These are phyloP conservation scores for Athalia cordata DNA, from an alignment of 2,888 invertebrate species.

Conservation along the genomic window DNA sequence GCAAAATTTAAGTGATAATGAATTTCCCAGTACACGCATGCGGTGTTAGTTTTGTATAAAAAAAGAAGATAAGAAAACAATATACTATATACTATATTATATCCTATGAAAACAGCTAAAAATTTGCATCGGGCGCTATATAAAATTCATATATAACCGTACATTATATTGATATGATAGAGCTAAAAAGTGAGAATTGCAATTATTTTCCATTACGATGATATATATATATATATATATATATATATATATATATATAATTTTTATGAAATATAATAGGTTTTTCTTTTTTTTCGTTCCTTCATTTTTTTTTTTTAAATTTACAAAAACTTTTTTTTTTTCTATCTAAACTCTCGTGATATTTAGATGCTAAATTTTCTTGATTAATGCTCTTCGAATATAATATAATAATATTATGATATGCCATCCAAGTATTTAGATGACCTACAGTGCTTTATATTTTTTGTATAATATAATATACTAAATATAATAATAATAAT, in stretches of 20 bases:
- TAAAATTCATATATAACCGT: too few species aligned
- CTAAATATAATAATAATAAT: slow-evolving; percentile 37
- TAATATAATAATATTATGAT: slow-evolving; percentile 55
- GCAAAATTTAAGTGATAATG: too few species aligned
- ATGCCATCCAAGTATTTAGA: slow-evolving; percentile 67
- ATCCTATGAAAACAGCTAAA: too few species aligned
- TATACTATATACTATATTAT: too few species aligned
- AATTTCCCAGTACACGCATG: too few species aligned
- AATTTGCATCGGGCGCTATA: too few species aligned
- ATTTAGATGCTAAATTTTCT: slow-evolving; percentile 69
- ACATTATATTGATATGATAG: not conserved
- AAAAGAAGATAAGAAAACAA: too few species aligned
- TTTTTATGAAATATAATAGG: slow-evolving; percentile 4
- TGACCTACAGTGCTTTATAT: slow-evolving; percentile 66
- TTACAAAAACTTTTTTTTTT: slow-evolving; percentile 23
- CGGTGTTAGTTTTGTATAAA: too few species aligned
- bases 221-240: slow-evolving; percentile 47
- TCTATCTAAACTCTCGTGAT: slow-evolving; percentile 61
- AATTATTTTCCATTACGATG: slow-evolving; percentile 40
- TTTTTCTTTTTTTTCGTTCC: slow-evolving; percentile 32
- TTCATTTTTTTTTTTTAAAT: too few species aligned
- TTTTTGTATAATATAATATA: slow-evolving; percentile 63
- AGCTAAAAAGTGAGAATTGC: slow-evolving; percentile 40
- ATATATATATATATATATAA: slow-evolving; percentile 47
- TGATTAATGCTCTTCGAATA: slow-evolving; percentile 45